phyloP scores from a whole-genome alignment of 1,140 invertebrate genomes.

The Sinonovacula constricta region DNA sequence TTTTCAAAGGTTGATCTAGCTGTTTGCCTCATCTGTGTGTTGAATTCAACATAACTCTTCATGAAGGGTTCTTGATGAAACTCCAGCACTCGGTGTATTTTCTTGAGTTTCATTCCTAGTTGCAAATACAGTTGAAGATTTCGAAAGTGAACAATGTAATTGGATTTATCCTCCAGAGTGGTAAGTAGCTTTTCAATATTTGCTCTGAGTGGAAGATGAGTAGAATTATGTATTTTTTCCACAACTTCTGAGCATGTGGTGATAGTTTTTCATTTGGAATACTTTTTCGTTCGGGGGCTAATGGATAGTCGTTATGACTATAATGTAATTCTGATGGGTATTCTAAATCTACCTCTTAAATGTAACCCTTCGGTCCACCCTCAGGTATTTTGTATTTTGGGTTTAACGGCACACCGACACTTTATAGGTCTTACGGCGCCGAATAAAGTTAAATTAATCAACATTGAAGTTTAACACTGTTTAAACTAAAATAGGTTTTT shows the following conservation, averaged over 20 bases:
- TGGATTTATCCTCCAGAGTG: slow-evolving; percentile 43
- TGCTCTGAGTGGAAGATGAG: slow-evolving; percentile 40
- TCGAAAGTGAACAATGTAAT: slow-evolving; percentile 44
- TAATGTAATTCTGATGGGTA: slow-evolving; percentile 79
- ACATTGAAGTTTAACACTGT: no score
- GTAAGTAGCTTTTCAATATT: no score
- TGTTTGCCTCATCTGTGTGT: no score
- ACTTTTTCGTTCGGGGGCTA: slow-evolving; percentile 74
- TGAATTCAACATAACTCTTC: slow-evolving; percentile 57
- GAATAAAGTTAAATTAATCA: no score
- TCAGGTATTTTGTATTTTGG: no score
- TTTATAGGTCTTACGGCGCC: no score
- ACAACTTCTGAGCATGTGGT: slow-evolving; percentile 35
- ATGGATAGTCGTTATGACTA: slow-evolving; percentile 80
- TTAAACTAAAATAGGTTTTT: no score
- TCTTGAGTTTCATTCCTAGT: slow-evolving; percentile 55
- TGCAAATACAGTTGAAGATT: slow-evolving; percentile 48
- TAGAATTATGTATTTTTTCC: slow-evolving; percentile 40
- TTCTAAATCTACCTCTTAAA: slow-evolving; percentile 80
- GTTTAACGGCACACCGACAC: no score
- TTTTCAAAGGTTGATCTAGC: no score
- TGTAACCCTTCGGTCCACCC: slow-evolving; percentile 79
- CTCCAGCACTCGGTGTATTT: slow-evolving; percentile 50
- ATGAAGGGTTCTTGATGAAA: slow-evolving; percentile 53
- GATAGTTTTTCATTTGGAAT: slow-evolving; percentile 49